Percentiles rank a stretch among this genome's conserved stretches.
These are phyloP conservation scores for Ophraella communa DNA, from an alignment of 2,888 invertebrate species.

Conservation along the genomic window DNA sequence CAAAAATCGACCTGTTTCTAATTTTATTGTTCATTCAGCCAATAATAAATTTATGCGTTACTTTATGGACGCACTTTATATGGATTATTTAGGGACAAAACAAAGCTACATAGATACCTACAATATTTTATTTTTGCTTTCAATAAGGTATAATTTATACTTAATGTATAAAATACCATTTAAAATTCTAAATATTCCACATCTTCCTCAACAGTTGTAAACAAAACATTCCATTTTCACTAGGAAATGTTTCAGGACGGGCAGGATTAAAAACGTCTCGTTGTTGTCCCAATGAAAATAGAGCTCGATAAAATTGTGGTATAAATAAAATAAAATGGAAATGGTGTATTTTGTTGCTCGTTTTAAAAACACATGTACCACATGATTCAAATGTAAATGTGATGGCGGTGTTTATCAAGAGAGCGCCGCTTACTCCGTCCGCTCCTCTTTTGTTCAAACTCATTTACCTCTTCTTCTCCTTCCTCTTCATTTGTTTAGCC, in stretches of 20 bases:
- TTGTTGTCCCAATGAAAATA: constrained; percentile 26
- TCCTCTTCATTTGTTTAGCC: constrained; percentile 57
- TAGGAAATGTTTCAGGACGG: constrained; percentile 13
- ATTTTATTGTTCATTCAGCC: too few relatives aligned
- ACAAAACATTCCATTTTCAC: background rate
- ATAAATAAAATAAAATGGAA: constrained; percentile 30
- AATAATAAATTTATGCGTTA: too few relatives aligned
- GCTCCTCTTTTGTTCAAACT: constrained; percentile 58
- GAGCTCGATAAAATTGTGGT: constrained; percentile 31
- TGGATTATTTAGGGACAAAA: too few relatives aligned
- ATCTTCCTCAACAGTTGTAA: background rate
- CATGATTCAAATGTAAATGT: constrained; percentile 59
- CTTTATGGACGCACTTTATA: too few relatives aligned
- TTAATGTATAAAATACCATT: too few relatives aligned
- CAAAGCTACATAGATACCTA: too few relatives aligned
- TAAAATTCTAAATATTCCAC: too few relatives aligned
- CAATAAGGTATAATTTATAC: too few relatives aligned
- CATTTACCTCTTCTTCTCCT: constrained; percentile 59
- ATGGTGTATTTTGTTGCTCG: constrained; percentile 35
- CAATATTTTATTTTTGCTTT: too few relatives aligned
- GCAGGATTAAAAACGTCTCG: constrained; percentile 13
- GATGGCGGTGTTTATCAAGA: constrained; percentile 58
- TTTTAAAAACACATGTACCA: constrained; percentile 51
- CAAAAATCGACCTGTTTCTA: too few relatives aligned
- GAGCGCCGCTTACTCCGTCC: constrained; percentile 51